These are phyloP conservation scores for Xestia c-nigrum DNA, from an alignment of 2,888 invertebrate species.

Conservation along the genomic window DNA sequence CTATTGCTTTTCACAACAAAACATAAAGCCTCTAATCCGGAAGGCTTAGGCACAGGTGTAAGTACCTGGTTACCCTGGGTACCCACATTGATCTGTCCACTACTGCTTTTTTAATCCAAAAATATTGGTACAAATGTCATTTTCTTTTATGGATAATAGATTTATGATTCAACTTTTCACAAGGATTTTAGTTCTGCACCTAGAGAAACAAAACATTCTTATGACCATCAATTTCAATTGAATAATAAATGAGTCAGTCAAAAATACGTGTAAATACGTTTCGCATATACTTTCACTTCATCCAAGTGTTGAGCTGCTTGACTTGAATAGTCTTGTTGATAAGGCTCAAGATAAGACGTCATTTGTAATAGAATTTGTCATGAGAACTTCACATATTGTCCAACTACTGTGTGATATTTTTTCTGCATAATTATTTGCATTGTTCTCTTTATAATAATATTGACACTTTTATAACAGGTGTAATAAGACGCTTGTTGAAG, in stretches of 20 bases:
- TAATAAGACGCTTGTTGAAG: background rate
- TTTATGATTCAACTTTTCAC: slow-evolving; percentile 1
- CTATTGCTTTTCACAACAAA: background rate
- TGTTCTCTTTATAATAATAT: slow-evolving; percentile 4
- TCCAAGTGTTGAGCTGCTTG: slow-evolving; percentile 9
- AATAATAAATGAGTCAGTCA: slow-evolving; percentile 24
- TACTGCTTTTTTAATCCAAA: background rate
- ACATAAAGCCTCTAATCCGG: background rate
- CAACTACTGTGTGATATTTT: background rate
- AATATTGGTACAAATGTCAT: background rate
- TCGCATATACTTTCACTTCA: slow-evolving; percentile 14
- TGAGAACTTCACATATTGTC: slow-evolving; percentile 2
- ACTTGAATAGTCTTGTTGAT: slow-evolving; percentile 28
- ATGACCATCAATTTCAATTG: slow-evolving; percentile 15
- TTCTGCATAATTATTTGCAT: slow-evolving; percentile 10
- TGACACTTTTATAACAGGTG: background rate
- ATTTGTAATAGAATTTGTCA: slow-evolving; percentile 20
- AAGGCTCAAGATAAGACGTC: slow-evolving; percentile 19
- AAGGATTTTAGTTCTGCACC: background rate
- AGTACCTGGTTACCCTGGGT: background rate
- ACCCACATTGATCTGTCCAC: background rate
- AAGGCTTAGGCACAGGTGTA: background rate
- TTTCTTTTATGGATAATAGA: background rate
- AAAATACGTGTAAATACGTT: background rate
- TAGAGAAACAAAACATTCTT: background rate